Percentiles rank a stretch among this genome's conserved stretches.
phyloP scores from a whole-genome alignment of 1,140 invertebrate species.

The Drosophila nasuta region DNA sequence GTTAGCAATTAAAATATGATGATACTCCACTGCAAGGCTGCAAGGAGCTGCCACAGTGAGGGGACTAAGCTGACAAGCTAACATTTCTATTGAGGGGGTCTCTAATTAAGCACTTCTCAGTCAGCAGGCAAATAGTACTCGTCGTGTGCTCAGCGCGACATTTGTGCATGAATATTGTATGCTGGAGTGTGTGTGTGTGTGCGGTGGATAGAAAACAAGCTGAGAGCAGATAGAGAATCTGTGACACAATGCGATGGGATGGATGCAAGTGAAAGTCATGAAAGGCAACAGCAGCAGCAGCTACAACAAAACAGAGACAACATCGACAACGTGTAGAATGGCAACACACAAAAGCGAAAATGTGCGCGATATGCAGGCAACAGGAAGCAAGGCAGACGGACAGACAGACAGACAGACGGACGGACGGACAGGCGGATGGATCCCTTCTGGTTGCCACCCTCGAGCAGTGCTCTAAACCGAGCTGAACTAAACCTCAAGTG shows the following conservation, averaged over 20 bases:
- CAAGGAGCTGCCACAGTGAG: background rate
- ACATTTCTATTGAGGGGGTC: conserved; percentile 3
- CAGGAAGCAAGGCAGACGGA: conserved; percentile 40
- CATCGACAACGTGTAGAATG: conserved; percentile 30
- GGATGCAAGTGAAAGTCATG: conserved; percentile 52
- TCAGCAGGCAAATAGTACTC: background rate
- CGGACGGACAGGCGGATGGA: background rate
- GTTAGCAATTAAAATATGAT: conserved; percentile 41
- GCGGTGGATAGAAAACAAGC: conserved; percentile 11
- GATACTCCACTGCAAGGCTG: background rate
- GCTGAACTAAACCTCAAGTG: conserved; percentile 24
- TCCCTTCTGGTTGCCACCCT: background rate
- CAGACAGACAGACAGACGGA: background rate
- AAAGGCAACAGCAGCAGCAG: conserved; percentile 12
- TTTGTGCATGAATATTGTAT: conserved; percentile 1
- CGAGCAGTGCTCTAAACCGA: background rate
- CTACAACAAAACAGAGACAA: background rate
- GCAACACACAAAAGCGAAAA: conserved; percentile 46
- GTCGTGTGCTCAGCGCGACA: background rate
- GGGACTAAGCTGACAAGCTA: background rate
- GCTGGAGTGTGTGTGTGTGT: background rate
- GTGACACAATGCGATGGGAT: conserved; percentile 35
- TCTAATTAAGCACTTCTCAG: conserved; percentile 42
- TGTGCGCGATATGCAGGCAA: conserved; percentile 37
- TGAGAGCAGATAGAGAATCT: conserved; percentile 15